phyloP scores from a whole-genome alignment of 2,888 invertebrate species.

The Crocallis elinguaria region DNA sequence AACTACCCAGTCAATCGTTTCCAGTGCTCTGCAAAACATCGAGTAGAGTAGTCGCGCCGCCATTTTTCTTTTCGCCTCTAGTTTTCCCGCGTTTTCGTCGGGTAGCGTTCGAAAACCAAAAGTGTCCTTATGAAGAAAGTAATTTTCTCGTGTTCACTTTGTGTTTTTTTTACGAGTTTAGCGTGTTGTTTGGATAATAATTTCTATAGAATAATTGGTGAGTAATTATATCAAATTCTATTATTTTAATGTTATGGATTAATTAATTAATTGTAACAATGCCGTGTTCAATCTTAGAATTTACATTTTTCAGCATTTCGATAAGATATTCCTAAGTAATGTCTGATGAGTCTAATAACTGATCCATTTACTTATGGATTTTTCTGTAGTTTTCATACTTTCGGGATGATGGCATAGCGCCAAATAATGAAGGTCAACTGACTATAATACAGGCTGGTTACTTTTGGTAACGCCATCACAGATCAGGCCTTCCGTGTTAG shows the following conservation, averaged over 20 bases:
- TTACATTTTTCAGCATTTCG: too few species aligned
- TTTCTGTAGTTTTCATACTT: too few species aligned
- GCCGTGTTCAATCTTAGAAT: too few species aligned
- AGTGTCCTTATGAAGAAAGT: constrained; percentile 77
- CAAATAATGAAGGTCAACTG: constrained; percentile 13
- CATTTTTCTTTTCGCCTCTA: constrained; percentile 32
- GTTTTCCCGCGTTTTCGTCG: constrained; percentile 58
- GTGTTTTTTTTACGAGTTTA: constrained; percentile 56
- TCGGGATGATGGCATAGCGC: constrained; percentile 11
- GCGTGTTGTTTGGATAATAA: constrained; percentile 70
- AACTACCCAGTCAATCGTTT: constrained; percentile 50
- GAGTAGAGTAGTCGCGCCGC: constrained; percentile 57
- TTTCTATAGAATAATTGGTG: constrained; percentile 74
- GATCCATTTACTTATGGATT: too few species aligned
- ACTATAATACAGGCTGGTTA: too few species aligned
- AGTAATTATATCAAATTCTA: constrained; percentile 42
- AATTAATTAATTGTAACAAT: too few species aligned
- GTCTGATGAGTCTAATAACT: too few species aligned
- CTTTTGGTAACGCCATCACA: not conserved
- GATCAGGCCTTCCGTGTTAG: too few species aligned
- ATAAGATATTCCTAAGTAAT: too few species aligned
- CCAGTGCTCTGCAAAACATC: constrained; percentile 63
- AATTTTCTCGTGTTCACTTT: constrained; percentile 55
- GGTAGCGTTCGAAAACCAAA: constrained; percentile 45
- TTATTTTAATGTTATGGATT: too few species aligned